Base-by-base conservation (phyloP, 2,113 vertebrate genomes). In the Pachypanchax playfairii region DNA sequence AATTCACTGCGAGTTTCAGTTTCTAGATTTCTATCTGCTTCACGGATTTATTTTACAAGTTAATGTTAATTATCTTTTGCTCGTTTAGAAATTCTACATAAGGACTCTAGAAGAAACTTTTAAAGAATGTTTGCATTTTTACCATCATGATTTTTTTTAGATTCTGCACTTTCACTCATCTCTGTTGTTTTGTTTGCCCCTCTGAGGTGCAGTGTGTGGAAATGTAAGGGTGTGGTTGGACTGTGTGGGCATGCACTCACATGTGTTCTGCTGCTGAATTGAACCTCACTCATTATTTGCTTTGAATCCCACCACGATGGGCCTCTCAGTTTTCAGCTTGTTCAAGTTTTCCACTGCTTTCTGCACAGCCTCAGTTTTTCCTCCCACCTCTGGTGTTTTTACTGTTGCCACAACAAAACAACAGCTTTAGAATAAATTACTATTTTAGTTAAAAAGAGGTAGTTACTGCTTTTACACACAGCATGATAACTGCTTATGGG, bases 221-320 rank as follows among this genome's bases (percentile, higher is more conserved):
- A 51, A 11, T 39, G 8, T 28, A 18, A 70, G 67, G 76, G 79
- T 70, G 75, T 73, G 76, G 67, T 12, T 47, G 56, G 49, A 21
- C 21, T 55, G 47, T 55, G 47, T 60, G 25, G 52, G 25, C 62
- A 51, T 61, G 60, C 35, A 48, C 63, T 65, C 4, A 56, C 75
- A 0, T 24, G 47, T 38, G 3, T 21, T 70, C n/a, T 48, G 20
- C 9, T 46, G 24, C 18, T 55, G 1, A 14, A 28, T 14, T 7
- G 20, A n/a, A n/a, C n/a, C n/a, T n/a, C n/a, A n/a, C n/a, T n/a
- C n/a, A n/a, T n/a, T n/a, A n/a, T n/a, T n/a, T 26, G 41, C 7
- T 7, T 18, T 29, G 6, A 24, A 56, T 70, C 18, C 17, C 42
- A 41, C 26, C 53, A 51, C 33, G 42, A 26, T 29, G 71, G 31